Evolutionary conservation across 2,888 invertebrate genomes (phyloP).

Genomic region (Ellobium chinense): DNA sequence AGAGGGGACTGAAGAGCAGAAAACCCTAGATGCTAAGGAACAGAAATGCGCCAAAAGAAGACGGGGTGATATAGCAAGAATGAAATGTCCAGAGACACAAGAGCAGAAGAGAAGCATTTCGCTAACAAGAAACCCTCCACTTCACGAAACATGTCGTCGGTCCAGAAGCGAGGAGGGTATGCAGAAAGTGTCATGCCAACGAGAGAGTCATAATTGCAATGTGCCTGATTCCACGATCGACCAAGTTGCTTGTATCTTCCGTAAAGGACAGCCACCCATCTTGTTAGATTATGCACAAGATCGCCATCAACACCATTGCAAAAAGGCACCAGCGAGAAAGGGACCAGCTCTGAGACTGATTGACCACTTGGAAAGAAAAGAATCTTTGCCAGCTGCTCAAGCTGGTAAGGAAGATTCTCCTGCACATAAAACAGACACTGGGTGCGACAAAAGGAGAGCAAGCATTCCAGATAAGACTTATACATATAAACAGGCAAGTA

Average conservation of each 20-base stretch:
- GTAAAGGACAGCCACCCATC: background rate
- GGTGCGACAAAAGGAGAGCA: too few relatives aligned
- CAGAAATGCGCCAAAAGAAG: background rate
- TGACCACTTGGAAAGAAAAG: constrained; percentile 8
- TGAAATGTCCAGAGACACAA: background rate
- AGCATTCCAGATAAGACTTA: too few relatives aligned
- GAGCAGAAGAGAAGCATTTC: background rate
- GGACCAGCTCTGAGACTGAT: background rate
- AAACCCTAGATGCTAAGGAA: background rate
- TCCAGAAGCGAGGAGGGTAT: background rate
- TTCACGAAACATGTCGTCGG: background rate
- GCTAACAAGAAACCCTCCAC: background rate
- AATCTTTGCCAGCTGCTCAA: too few relatives aligned
- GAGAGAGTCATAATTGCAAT: too few relatives aligned
- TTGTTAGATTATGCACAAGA: background rate
- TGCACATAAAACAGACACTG: too few relatives aligned
- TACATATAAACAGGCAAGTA: too few relatives aligned
- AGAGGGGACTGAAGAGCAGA: background rate
- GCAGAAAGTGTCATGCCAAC: background rate
- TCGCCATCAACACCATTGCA: background rate
- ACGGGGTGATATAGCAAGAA: background rate
- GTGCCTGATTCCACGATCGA: too few relatives aligned
- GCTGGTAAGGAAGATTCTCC: too few relatives aligned
- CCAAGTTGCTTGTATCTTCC: too few relatives aligned
- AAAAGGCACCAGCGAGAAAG: background rate